Conservation (phyloP, 2,888 invertebrate species). For the Epistrophella euchroma region DNA sequence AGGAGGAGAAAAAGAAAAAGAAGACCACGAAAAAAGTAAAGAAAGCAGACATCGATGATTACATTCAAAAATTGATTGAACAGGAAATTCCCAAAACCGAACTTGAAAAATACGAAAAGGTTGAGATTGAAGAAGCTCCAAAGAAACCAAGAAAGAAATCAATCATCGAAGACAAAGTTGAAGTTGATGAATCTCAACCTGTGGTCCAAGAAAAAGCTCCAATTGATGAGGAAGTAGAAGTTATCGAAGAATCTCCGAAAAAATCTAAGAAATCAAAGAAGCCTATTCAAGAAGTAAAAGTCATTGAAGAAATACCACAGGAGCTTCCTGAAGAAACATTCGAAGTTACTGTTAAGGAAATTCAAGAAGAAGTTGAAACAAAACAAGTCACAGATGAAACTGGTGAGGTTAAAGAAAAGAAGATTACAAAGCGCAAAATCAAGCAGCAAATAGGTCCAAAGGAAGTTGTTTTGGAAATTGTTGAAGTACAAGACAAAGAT, state of each 20-base stretch:
- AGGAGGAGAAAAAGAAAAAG: slow-evolving; percentile 76
- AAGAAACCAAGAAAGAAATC: slow-evolving; percentile 79
- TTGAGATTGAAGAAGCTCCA: slow-evolving; percentile 81
- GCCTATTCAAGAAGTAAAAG: slow-evolving; percentile 54
- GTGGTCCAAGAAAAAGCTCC: slow-evolving; percentile 75
- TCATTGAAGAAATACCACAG: slow-evolving; percentile 77
- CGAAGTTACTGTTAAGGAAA: slow-evolving; percentile 77
- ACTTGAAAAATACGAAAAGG: slow-evolving; percentile 84
- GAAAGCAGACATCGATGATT: slow-evolving; percentile 82
- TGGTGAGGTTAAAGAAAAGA: slow-evolving; percentile 81
- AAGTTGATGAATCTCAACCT: slow-evolving; percentile 64
- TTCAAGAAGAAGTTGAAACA: slow-evolving; percentile 80
- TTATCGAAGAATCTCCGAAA: slow-evolving; percentile 67
- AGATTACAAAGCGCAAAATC: slow-evolving; percentile 81
- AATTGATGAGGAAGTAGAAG: slow-evolving; percentile 71
- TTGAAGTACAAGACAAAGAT: slow-evolving; percentile 83
- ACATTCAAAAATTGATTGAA: slow-evolving; percentile 82
- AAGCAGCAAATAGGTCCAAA: slow-evolving; percentile 83
- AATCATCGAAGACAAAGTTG: slow-evolving; percentile 72
- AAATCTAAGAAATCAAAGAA: slow-evolving; percentile 66
- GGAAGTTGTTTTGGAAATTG: slow-evolving; percentile 83
- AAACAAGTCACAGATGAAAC: slow-evolving; percentile 79
- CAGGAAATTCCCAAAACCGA: slow-evolving; percentile 83
- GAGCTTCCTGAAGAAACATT: slow-evolving; percentile 72
- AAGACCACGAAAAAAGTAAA: slow-evolving; percentile 82